These are phyloP conservation scores for Pyrgus malvae DNA, from an alignment of 2,888 invertebrate genomes.

Conservation along the genomic window DNA sequence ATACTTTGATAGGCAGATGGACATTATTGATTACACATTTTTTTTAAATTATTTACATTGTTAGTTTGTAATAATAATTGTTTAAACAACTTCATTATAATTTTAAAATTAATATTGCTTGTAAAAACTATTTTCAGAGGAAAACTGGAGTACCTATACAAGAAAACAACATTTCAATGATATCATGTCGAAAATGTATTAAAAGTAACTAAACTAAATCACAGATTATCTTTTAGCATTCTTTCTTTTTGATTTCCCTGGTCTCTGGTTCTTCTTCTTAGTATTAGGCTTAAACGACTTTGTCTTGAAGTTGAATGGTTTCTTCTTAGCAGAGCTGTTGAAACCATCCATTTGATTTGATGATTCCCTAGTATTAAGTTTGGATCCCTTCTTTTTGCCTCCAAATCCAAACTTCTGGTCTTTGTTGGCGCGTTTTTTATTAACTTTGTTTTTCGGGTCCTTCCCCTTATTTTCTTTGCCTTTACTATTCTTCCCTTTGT, in stretches of 20 bases:
- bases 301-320: constrained; percentile 62
- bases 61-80: no score
- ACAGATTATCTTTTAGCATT: constrained; percentile 56
- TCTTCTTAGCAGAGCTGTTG: constrained; percentile 67
- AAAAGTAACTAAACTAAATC: neutral
- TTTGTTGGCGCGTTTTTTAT: constrained; percentile 83
- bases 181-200: no score
- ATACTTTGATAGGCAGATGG: no score
- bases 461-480: constrained; percentile 39
- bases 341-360: constrained; percentile 84
- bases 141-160: no score
- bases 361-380: constrained; percentile 93
- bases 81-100: no score
- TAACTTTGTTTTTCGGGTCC: constrained; percentile 57
- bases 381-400: constrained; percentile 95
- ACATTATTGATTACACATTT: no score
- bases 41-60: no score
- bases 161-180: no score
- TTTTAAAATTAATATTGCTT: no score
- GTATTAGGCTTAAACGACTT: constrained; percentile 64
- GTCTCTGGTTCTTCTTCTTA: constrained; percentile 71
- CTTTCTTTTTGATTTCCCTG: constrained; percentile 80
- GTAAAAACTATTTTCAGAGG: no score
- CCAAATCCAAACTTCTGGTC: constrained; percentile 97
- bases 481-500: constrained; percentile 54